These are phyloP conservation scores for Nyctalus aviator DNA, from an alignment of 2,797 vertebrate genomes.

Conservation along the genomic window DNA sequence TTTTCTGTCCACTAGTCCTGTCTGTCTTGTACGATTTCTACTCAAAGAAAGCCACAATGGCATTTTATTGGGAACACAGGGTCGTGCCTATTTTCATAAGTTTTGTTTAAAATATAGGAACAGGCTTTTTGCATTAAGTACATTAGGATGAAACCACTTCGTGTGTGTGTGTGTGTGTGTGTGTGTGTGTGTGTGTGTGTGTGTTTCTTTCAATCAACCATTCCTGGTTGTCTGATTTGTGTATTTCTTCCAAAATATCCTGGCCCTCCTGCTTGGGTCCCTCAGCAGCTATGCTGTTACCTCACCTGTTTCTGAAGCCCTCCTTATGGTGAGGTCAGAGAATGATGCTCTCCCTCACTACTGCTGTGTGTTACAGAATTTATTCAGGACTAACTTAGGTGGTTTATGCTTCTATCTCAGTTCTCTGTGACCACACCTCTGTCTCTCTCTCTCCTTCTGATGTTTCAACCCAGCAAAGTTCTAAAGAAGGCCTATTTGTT, in stretches of 20 bases:
- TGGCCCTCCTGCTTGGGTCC: neutral
- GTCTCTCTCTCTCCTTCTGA: neutral
- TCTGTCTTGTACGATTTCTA: neutral
- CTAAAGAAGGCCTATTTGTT: neutral
- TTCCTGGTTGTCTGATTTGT: slow-evolving; percentile 38
- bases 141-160: neutral
- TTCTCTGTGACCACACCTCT: neutral
- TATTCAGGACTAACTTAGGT: neutral
- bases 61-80: neutral
- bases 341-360: neutral
- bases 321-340: neutral
- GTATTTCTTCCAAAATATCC: neutral
- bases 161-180: neutral
- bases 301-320: neutral
- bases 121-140: neutral
- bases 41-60: neutral
- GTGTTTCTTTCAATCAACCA: neutral
- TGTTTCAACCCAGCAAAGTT: neutral
- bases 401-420: neutral
- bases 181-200: neutral
- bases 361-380: neutral
- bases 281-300: neutral
- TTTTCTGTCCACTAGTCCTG: neutral
- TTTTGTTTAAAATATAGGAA: neutral
- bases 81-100: neutral